phyloP scores from a whole-genome alignment of 2,113 vertebrate genomes.

The Isichthys henryi region DNA sequence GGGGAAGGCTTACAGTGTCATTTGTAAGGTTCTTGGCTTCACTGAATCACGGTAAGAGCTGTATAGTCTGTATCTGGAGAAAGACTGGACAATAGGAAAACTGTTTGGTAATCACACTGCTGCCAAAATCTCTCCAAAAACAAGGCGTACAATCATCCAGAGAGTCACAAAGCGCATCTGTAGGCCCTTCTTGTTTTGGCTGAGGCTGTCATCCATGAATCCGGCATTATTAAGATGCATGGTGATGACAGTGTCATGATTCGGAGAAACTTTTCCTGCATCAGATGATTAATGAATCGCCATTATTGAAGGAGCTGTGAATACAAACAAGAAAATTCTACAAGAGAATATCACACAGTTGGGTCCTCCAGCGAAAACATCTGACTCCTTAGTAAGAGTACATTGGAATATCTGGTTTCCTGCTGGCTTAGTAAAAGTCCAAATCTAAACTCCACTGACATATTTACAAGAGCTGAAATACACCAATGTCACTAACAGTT shows the following conservation, averaged over 20 bases:
- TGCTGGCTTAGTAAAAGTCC: not conserved
- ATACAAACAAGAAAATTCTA: not conserved
- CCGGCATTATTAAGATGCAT: not conserved
- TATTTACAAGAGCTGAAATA: not conserved
- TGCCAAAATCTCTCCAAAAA: not conserved
- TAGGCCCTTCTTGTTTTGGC: not conserved
- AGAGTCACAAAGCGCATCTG: not conserved
- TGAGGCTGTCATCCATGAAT: not conserved
- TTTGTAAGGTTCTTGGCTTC: not conserved
- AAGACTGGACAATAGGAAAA: not conserved
- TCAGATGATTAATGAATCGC: not conserved
- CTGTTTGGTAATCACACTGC: not conserved
- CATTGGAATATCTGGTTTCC: not conserved
- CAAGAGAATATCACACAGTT: not conserved
- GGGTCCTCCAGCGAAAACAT: not conserved
- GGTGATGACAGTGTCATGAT: not conserved
- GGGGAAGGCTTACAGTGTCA: not conserved
- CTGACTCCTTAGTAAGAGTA: not conserved
- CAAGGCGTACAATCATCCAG: not conserved
- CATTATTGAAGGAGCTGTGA: not conserved
- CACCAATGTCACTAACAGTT: not conserved
- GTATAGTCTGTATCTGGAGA: not conserved
- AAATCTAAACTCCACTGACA: not conserved
- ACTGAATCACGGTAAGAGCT: not conserved
- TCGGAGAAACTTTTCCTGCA: not conserved